These are phyloP conservation scores for Tragopan temminckii DNA, from an alignment of 2,797 vertebrate genomes.

Conservation along the genomic window DNA sequence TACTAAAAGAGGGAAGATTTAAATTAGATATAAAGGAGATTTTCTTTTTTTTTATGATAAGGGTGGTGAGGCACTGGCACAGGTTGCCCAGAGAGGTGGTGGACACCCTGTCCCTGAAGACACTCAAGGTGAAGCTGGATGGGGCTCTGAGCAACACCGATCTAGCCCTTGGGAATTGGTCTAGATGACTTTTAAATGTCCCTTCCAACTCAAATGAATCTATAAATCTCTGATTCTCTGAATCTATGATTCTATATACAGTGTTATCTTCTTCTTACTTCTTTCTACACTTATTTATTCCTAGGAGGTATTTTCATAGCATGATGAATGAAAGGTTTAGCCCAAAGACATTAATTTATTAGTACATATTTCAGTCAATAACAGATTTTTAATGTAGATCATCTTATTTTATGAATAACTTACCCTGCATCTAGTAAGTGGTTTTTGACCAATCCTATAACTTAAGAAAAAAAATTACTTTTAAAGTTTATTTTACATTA, in stretches of 20 bases:
- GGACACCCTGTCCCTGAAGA: too few species aligned
- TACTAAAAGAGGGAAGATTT: not conserved
- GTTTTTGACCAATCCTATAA: not conserved
- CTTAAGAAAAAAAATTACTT: not conserved
- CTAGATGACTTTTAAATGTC: not conserved
- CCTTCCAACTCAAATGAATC: not conserved
- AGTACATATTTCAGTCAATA: not conserved
- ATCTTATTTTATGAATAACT: not conserved
- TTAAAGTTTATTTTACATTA: not conserved
- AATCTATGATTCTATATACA: too few species aligned
- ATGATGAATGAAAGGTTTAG: not conserved
- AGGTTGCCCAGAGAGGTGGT: not conserved
- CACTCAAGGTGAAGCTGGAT: not conserved
- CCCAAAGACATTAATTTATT: not conserved
- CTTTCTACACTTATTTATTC: not conserved
- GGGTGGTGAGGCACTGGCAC: not conserved
- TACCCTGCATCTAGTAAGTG: not conserved
- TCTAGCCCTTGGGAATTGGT: not conserved
- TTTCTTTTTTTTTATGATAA: not conserved
- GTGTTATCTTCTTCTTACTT: not conserved
- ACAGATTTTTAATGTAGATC: not conserved
- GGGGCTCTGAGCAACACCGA: not conserved
- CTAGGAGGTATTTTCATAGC: not conserved
- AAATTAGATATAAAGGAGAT: not conserved
- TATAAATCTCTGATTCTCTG: too few species aligned